Evolutionary conservation across 2,113 vertebrate genomes (phyloP).

Genomic region (Tamias sibiricus): DNA sequence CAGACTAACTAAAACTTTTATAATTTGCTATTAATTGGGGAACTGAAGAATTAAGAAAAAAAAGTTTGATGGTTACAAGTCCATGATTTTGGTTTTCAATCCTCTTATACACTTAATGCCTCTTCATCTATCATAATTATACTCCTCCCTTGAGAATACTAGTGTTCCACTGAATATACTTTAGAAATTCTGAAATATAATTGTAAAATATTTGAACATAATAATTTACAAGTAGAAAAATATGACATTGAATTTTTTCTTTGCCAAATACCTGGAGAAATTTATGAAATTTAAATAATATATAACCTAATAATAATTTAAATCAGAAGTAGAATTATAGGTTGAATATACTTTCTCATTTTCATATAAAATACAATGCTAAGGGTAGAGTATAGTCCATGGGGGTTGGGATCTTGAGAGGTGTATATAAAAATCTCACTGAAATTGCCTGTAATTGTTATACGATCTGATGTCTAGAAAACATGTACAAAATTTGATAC

Average conservation of each 20-base stretch:
- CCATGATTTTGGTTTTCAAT: not conserved
- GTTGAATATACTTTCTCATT: not conserved
- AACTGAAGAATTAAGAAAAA: not conserved
- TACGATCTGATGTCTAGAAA: not conserved
- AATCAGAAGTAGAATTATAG: not conserved
- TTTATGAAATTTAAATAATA: not conserved
- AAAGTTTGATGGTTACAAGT: not conserved
- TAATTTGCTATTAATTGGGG: not conserved
- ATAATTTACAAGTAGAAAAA: not conserved
- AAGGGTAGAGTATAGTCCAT: too few relatives aligned
- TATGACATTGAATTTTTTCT: not conserved
- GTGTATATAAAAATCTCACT: too few relatives aligned
- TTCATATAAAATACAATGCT: not conserved
- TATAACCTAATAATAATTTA: not conserved
- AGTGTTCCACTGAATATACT: not conserved
- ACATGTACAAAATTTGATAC: not conserved
- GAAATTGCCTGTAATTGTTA: not conserved
- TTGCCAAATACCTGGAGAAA: not conserved
- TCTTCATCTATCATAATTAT: not conserved
- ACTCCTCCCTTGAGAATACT: not conserved
- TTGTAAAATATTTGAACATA: not conserved
- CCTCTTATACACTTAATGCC: not conserved
- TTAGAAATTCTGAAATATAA: not conserved
- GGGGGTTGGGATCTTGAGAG: fast-evolving
- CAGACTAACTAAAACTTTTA: not conserved